Evolutionary conservation across 92 coral and sea anemone species (phyloP).

Genomic region (Meandrina meandrites): DNA sequence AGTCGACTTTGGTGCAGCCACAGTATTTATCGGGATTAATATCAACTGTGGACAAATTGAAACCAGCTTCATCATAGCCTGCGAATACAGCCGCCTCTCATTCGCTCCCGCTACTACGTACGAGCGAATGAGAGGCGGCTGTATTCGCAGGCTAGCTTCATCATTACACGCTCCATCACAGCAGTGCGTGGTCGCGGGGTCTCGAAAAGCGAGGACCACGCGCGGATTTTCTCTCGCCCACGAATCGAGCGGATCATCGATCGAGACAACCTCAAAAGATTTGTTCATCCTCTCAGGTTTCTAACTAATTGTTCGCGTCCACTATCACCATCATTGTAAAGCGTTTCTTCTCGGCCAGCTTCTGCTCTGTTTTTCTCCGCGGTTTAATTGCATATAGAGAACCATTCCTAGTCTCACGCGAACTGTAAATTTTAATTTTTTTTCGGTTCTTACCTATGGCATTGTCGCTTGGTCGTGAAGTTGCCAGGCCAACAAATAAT

Average conservation of each 20-base stretch:
- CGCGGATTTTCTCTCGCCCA: background rate
- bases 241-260: background rate
- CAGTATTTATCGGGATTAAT: background rate
- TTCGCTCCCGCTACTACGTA: too few species aligned
- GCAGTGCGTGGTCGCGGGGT: background rate
- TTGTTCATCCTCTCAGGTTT: background rate
- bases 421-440: background rate
- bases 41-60: background rate
- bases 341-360: too few species aligned
- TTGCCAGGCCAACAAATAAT: constrained; percentile 13
- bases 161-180: background rate
- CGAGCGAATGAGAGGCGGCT: too few species aligned
- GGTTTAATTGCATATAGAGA: background rate
- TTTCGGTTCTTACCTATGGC: constrained; percentile 7
- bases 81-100: too few species aligned
- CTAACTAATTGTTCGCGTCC: background rate
- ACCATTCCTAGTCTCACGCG: background rate
- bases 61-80: background rate
- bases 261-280: background rate
- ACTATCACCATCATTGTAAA: too few species aligned
- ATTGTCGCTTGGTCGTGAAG: constrained; percentile 8
- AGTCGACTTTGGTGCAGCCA: background rate
- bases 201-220: background rate
- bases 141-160: too few species aligned
- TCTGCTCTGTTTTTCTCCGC: background rate